phyloP scores from a whole-genome alignment of 2,113 vertebrate species.

The Stictonetta naevosa region DNA sequence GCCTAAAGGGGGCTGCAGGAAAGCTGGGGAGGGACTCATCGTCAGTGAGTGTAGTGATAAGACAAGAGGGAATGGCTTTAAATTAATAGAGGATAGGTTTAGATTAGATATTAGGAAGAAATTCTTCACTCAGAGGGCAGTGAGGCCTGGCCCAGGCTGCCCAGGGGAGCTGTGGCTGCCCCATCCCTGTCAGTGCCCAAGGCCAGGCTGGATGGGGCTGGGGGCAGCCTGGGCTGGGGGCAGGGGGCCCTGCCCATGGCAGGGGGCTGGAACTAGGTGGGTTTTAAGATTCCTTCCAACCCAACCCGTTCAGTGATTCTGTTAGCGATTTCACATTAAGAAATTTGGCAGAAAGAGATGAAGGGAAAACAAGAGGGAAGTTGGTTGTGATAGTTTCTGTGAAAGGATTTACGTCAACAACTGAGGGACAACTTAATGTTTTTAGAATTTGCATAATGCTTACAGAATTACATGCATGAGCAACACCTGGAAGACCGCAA shows the following conservation, averaged over 20 bases:
- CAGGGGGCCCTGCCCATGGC: background rate
- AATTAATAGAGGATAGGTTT: too few relatives aligned
- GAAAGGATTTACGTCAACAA: background rate
- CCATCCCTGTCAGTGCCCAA: too few relatives aligned
- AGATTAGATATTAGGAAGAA: too few relatives aligned
- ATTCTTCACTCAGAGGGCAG: too few relatives aligned
- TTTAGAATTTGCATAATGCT: slow-evolving; percentile 26
- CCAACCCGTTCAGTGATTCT: background rate
- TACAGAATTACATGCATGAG: slow-evolving; percentile 3
- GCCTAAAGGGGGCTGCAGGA: too few relatives aligned
- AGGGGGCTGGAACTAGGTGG: too few relatives aligned
- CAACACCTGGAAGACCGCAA: background rate
- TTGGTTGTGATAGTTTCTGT: background rate
- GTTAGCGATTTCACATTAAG: background rate
- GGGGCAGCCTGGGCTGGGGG: background rate
- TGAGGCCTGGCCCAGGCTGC: too few relatives aligned
- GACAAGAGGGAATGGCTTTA: too few relatives aligned
- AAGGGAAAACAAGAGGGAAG: background rate
- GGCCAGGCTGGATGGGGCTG: background rate
- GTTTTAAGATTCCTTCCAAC: background rate
- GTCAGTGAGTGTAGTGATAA: too few relatives aligned
- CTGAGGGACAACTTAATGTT: background rate
- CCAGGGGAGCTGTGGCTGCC: too few relatives aligned
- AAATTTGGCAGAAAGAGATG: background rate
- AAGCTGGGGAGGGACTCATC: too few relatives aligned